Evolutionary conservation across 2,113 vertebrate species (phyloP).

Genomic region (Camelus dromedarius): DNA sequence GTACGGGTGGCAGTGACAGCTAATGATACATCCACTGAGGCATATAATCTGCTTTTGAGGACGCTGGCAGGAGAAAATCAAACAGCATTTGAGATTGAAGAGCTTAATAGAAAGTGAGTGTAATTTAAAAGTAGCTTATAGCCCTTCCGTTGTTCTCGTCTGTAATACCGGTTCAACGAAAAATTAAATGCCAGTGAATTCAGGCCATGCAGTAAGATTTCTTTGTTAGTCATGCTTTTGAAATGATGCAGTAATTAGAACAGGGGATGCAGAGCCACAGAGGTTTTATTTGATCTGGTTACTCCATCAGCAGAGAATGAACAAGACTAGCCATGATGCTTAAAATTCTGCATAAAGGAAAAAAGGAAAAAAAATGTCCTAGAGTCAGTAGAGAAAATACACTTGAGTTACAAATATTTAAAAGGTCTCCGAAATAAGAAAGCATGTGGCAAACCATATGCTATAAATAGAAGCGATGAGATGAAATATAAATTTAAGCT

Average conservation of each 20-base stretch:
- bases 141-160: not conserved
- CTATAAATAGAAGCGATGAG: not conserved
- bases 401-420: not conserved
- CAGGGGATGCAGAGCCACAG: not conserved
- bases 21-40: slow-evolving; percentile 95
- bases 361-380: not conserved
- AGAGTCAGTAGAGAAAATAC: not conserved
- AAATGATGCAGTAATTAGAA: not conserved
- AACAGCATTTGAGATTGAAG: slow-evolving; percentile 92
- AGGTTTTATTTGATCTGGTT: not conserved
- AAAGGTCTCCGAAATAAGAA: not conserved
- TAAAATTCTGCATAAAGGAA: not conserved
- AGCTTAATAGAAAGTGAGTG: slow-evolving; percentile 96
- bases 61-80: slow-evolving; percentile 94
- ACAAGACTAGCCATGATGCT: not conserved
- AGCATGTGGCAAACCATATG: not conserved
- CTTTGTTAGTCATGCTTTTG: not conserved
- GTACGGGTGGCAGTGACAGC: slow-evolving; percentile 95
- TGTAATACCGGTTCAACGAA: not conserved
- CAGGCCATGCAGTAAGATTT: not conserved
- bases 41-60: slow-evolving; percentile 93
- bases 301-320: not conserved
- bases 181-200: not conserved
- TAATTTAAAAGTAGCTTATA: not conserved
- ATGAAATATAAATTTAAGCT: not conserved